phyloP scores from a whole-genome alignment of 2,888 invertebrate species.

The Tortricodes alternella region DNA sequence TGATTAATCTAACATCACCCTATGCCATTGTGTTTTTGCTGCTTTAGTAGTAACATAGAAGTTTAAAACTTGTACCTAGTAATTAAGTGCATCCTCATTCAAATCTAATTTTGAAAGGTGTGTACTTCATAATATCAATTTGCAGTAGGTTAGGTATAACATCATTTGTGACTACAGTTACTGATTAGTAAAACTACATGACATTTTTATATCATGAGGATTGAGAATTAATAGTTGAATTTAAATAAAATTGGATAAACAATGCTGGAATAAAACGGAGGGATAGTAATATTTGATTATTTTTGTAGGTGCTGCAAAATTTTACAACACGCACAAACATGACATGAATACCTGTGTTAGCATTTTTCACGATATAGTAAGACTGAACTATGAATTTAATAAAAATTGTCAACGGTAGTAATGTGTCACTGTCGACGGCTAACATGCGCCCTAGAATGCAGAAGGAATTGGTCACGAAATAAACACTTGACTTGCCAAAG shows the following conservation, averaged over 20 bases:
- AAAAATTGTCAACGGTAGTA: constrained; percentile 36
- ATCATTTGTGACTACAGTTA: background rate
- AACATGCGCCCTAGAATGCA: constrained; percentile 31
- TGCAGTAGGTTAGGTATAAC: constrained; percentile 9
- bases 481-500: background rate
- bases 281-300: too few species aligned
- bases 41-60: constrained; percentile 23
- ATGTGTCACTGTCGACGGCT: constrained; percentile 45
- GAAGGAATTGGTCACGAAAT: background rate
- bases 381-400: too few species aligned
- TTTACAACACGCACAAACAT: too few species aligned
- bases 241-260: too few species aligned
- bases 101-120: constrained; percentile 9
- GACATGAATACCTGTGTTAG: too few species aligned
- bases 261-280: too few species aligned
- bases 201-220: background rate
- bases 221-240: background rate
- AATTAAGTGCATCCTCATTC: background rate
- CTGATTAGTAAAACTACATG: background rate
- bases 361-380: too few species aligned
- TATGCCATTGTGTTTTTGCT: constrained; percentile 41
- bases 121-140: constrained; percentile 18
- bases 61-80: background rate
- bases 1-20: constrained; percentile 49
- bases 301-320: too few species aligned